A percentile compares a stretch with the other conserved stretches of the same genome.
Conservation (phyloP, 1,140 invertebrate species). For the Bombus turneri region DNA sequence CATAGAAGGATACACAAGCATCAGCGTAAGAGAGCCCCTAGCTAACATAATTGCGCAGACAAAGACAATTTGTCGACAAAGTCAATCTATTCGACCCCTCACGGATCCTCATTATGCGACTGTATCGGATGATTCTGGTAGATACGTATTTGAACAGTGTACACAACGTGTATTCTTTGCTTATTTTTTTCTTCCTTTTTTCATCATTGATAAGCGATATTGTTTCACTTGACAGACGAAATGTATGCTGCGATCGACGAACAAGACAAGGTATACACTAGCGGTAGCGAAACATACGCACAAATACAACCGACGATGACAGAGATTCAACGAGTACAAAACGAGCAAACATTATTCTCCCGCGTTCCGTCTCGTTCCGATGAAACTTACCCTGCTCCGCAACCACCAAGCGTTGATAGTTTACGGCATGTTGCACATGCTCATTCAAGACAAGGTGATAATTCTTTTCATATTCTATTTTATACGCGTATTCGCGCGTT, state of each 20-base stretch:
- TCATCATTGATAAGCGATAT: slow-evolving; percentile 7
- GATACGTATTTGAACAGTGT: neutral
- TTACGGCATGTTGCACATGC: slow-evolving; percentile 85
- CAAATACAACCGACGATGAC: slow-evolving; percentile 88
- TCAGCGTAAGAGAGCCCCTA: slow-evolving; percentile 93
- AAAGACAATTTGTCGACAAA: slow-evolving; percentile 80
- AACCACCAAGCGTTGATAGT: slow-evolving; percentile 85
- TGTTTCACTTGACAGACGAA: slow-evolving; percentile 86
- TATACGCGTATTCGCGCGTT: neutral
- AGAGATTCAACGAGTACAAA: slow-evolving; percentile 81
- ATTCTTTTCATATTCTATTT: neutral
- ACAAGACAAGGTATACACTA: slow-evolving; percentile 88
- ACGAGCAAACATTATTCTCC: slow-evolving; percentile 80
- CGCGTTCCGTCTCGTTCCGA: slow-evolving; percentile 67
- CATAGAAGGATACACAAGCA: slow-evolving; percentile 93
- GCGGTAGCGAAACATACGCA: slow-evolving; percentile 94
- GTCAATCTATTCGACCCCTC: slow-evolving; percentile 81
- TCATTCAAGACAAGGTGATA: slow-evolving; percentile 88
- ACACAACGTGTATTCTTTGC: neutral
- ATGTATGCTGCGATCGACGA: slow-evolving; percentile 95
- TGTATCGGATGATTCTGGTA: slow-evolving; percentile 93
- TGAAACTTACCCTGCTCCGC: slow-evolving; percentile 79
- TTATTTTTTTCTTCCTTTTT: neutral
- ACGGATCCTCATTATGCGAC: slow-evolving; percentile 90
- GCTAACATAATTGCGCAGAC: slow-evolving; percentile 87